Base-by-base conservation (phyloP, 2,888 invertebrate species). In the Cataglyphis albicans region DNA sequence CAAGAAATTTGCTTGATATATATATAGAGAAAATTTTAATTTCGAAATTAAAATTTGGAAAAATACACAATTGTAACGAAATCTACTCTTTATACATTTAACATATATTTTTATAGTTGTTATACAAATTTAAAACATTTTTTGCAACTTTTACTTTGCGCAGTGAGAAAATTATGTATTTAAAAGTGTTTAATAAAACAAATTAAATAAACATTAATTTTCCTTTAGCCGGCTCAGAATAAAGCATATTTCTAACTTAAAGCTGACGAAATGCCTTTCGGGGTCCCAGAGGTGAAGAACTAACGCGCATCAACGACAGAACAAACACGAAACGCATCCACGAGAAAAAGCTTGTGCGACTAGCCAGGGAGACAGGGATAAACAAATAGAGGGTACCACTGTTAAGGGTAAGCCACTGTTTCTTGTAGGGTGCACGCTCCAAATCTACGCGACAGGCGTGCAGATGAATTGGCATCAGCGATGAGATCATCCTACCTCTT, bases 331-430 rank as follows among this genome's bases (percentile, higher is more conserved):
- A 73, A 64, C 74, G 84, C 65, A 86, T 84, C 83, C 82, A 48
- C 82, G 73, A 86, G 89, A 73, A 89, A 86, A 81, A 84, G 88
- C 81, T 82, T 84, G 72, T 44, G 48, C 80, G 68, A 52, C 55
- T 67, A 63, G 57, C n/a, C 61, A 55, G 74, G 63, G 75, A 81
- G 81, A 87, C 84, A 63, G 67, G 80, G 86, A 88, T 86, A 89
- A 89, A 86, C 84, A 89, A 89, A 89, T 85, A 88, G 61, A 80
- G 70, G 87, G 84, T 84, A 87, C 84, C 85, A n/a, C n/a, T n/a
- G n/a, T n/a, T n/a, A n/a, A n/a, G n/a, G n/a, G n/a, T n/a, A 85
- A 86, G 82, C 83, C 55, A 63, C 41, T 64, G 83, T 61, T 72
- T 59, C 68, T 38, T n/a, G 25, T 41, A n/a, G 67, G 61, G 63